Evolutionary conservation across 2,888 invertebrate species (phyloP).

Genomic region (Uloborus plumipes): DNA sequence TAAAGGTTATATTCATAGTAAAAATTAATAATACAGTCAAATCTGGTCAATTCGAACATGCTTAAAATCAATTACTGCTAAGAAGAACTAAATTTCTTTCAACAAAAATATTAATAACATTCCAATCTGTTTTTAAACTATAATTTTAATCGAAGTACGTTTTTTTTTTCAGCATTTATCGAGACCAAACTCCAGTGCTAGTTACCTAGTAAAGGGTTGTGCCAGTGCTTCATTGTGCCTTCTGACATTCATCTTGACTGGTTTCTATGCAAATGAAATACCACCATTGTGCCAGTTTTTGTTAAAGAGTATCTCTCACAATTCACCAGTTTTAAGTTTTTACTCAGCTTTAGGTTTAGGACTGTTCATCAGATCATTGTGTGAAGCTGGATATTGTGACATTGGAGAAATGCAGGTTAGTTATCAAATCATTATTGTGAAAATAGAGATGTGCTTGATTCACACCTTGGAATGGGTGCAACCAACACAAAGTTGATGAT

Average conservation of each 20-base stretch:
- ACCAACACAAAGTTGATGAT: no score
- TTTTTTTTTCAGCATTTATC: slow-evolving; percentile 49
- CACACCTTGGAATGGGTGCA: no score
- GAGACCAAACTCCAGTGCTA: slow-evolving; percentile 43
- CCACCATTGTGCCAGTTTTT: slow-evolving; percentile 14
- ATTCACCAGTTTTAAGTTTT: slow-evolving; percentile 41
- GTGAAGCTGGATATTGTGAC: slow-evolving; percentile 42
- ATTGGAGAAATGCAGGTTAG: slow-evolving; percentile 29
- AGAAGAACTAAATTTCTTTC: no score
- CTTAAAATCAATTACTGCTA: no score
- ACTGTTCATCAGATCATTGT: slow-evolving; percentile 30
- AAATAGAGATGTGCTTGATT: background rate
- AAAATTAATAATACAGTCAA: no score
- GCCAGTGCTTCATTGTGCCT: slow-evolving; percentile 37
- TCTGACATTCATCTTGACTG: slow-evolving; percentile 19
- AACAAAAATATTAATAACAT: background rate
- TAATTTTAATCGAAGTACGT: background rate
- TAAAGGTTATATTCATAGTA: no score
- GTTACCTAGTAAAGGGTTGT: slow-evolving; percentile 44
- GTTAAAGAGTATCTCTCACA: slow-evolving; percentile 30
- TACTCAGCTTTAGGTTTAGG: slow-evolving; percentile 55
- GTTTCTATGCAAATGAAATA: slow-evolving; percentile 8
- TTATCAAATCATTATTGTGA: no score
- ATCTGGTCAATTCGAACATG: no score
- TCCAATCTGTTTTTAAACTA: background rate